A percentile compares a stretch with the other conserved stretches of the same genome.
Evolutionary conservation across 2,113 vertebrate species (phyloP).

Genomic region (Lampris incognitus): DNA sequence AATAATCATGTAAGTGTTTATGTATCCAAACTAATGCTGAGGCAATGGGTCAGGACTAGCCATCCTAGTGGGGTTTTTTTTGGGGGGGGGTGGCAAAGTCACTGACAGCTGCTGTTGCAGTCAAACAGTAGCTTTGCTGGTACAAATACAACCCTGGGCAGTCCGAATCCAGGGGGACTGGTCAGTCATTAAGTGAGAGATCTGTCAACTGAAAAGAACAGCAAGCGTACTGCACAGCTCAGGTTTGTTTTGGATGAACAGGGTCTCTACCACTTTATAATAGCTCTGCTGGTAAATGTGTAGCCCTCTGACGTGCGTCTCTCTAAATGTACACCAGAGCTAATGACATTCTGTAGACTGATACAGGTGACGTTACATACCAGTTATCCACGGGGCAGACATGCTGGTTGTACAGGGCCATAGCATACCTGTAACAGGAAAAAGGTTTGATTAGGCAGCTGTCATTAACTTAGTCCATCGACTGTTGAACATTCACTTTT

Average conservation of each 20-base stretch:
- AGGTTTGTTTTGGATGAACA: too few relatives aligned
- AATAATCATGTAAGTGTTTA: too few relatives aligned
- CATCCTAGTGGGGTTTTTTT: conserved; percentile 10
- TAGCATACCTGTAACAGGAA: conserved; percentile 84
- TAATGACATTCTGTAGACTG: not conserved
- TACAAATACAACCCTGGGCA: not conserved
- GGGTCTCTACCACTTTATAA: not conserved
- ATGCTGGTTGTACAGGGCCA: conserved; percentile 92
- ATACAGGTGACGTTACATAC: conserved; percentile 67
- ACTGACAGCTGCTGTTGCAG: not conserved
- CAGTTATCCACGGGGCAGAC: conserved; percentile 92
- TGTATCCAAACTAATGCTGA: not conserved
- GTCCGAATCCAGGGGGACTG: not conserved
- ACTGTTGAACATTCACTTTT: too few relatives aligned
- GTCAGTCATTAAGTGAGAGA: not conserved
- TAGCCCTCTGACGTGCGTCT: not conserved
- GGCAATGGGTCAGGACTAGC: conserved; percentile 6
- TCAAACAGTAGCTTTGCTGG: conserved; percentile 30
- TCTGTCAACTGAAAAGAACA: not conserved
- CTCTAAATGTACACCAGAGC: not conserved
- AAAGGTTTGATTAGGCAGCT: conserved; percentile 17
- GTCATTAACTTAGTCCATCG: not conserved
- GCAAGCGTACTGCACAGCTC: too few relatives aligned
- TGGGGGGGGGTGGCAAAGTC: not conserved
- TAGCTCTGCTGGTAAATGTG: not conserved